A percentile compares a stretch with the other conserved stretches of the same genome.
Evolutionary conservation across 2,797 vertebrate species (phyloP).

Genomic region (Neostethus bicornis): DNA sequence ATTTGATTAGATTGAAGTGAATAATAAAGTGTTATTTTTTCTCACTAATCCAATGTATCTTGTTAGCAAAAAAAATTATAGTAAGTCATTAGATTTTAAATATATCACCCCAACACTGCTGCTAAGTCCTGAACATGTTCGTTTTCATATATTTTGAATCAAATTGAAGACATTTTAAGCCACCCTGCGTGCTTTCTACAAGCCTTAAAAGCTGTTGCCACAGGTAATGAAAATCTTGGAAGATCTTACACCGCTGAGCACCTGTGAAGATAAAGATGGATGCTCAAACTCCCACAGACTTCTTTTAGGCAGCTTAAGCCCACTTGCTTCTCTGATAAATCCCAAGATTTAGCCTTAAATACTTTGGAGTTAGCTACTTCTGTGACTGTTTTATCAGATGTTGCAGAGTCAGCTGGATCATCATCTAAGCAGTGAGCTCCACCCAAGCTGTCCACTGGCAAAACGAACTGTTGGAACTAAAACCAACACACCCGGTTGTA

Average conservation of each 20-base stretch:
- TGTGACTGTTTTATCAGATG: slow-evolving; percentile 42
- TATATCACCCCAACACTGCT: too few relatives aligned
- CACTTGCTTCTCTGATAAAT: slow-evolving; percentile 25
- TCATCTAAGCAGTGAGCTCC: slow-evolving; percentile 36
- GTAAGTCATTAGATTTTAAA: too few relatives aligned
- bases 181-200: slow-evolving; percentile 1
- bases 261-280: slow-evolving; percentile 4
- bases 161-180: slow-evolving; percentile 15
- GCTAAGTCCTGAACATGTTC: too few relatives aligned
- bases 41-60: too few relatives aligned
- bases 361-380: slow-evolving; percentile 14
- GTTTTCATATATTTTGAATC: background rate
- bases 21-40: too few relatives aligned
- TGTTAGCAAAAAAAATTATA: too few relatives aligned
- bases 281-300: background rate
- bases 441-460: slow-evolving; percentile 1
- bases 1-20: too few relatives aligned
- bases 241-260: slow-evolving; percentile 15
- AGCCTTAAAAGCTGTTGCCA: slow-evolving; percentile 12
- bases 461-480: slow-evolving; percentile 29
- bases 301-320: background rate
- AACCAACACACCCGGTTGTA: slow-evolving; percentile 29
- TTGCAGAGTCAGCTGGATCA: slow-evolving; percentile 42
- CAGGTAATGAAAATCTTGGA: slow-evolving; percentile 42
- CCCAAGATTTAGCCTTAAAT: slow-evolving; percentile 21